A percentile compares a stretch with the other conserved stretches of the same genome.
These are phyloP conservation scores for Papilio elwesi DNA, from an alignment of 2,888 invertebrate genomes.

Conservation along the genomic window DNA sequence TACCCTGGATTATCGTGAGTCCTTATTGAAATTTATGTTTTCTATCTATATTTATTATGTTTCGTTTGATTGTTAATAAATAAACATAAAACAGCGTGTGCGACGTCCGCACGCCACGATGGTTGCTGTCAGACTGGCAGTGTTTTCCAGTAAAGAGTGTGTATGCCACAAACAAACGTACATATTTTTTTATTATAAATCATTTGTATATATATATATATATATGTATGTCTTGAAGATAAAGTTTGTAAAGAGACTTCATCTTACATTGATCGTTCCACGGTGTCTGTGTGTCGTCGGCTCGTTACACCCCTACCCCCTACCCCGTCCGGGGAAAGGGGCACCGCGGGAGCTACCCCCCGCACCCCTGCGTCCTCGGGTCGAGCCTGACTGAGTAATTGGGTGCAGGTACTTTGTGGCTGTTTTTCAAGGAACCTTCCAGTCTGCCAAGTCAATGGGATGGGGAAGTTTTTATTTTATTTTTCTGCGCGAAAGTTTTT, in stretches of 20 bases:
- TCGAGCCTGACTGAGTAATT: slow-evolving; percentile 68
- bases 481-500: neutral
- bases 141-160: no score
- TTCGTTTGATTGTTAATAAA: no score
- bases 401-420: slow-evolving; percentile 59
- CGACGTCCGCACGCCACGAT: no score
- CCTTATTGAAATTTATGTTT: no score
- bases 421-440: slow-evolving; percentile 37
- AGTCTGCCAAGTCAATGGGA: slow-evolving; percentile 31
- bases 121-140: no score
- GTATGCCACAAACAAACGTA: no score
- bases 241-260: slow-evolving; percentile 7
- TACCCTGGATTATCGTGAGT: no score
- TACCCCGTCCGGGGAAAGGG: slow-evolving; percentile 34
- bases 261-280: slow-evolving; percentile 65
- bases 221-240: neutral
- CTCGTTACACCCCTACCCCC: slow-evolving; percentile 50
- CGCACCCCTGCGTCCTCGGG: slow-evolving; percentile 43
- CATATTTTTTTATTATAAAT: no score
- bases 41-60: no score
- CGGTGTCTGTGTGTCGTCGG: slow-evolving; percentile 60
- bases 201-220: no score
- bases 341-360: slow-evolving; percentile 5
- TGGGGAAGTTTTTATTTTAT: slow-evolving; percentile 8
- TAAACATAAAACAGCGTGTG: no score